Evolutionary conservation across 2,797 vertebrate species (phyloP).

Genomic region (Schizopygopsis malacanthus): DNA sequence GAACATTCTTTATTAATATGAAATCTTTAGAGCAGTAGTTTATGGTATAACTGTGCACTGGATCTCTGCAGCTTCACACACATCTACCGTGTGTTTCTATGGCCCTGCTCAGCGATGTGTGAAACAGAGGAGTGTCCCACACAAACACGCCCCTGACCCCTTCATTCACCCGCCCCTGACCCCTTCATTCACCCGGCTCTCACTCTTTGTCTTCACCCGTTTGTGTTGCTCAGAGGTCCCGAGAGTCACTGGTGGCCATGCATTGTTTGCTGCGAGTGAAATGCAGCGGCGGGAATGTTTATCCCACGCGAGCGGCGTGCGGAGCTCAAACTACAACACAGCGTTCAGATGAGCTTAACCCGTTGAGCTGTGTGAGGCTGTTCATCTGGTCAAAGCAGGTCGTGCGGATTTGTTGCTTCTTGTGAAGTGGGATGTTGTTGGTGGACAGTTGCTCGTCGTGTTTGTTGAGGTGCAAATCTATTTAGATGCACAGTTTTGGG

Average conservation of each 20-base stretch:
- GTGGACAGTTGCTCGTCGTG: background rate
- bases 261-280: slow-evolving; percentile 51
- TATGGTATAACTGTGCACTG: background rate
- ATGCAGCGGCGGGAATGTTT: slow-evolving; percentile 43
- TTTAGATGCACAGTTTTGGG: too few relatives aligned
- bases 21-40: background rate
- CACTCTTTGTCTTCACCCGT: slow-evolving; percentile 44
- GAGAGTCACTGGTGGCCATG: slow-evolving; percentile 28
- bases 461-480: background rate
- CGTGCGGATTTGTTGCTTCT: slow-evolving; percentile 36
- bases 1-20: too few relatives aligned
- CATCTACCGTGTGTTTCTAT: slow-evolving; percentile 10
- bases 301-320: slow-evolving; percentile 36
- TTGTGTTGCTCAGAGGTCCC: slow-evolving; percentile 40
- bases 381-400: slow-evolving; percentile 34
- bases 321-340: slow-evolving; percentile 19
- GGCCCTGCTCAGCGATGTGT: slow-evolving; percentile 5
- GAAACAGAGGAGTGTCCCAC: slow-evolving; percentile 37
- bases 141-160: background rate
- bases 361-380: slow-evolving; percentile 36
- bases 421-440: background rate
- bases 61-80: background rate
- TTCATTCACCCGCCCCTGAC: slow-evolving; percentile 40
- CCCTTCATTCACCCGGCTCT: slow-evolving; percentile 54
- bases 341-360: slow-evolving; percentile 42